Conservation (phyloP, 1,140 invertebrate genomes). For the Zelostemma sp. region DNA sequence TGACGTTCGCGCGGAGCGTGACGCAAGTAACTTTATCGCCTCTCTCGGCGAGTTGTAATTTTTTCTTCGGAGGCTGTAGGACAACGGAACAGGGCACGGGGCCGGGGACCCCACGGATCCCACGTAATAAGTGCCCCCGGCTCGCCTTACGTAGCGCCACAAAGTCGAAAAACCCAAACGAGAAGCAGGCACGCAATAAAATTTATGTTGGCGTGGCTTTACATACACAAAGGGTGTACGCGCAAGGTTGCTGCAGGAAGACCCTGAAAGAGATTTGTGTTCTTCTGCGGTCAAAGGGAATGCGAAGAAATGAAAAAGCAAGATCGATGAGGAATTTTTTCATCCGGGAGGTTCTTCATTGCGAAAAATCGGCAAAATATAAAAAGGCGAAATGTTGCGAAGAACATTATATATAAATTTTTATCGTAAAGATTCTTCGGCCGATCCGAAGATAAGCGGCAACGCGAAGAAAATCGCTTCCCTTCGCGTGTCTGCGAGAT, state of each 20-base stretch:
- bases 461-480: constrained; percentile 19
- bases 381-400: too few relatives aligned
- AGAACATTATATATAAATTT: too few relatives aligned
- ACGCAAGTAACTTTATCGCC: constrained; percentile 19
- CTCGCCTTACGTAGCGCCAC: neutral
- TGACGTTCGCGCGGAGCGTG: constrained; percentile 10
- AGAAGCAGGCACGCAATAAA: constrained; percentile 8
- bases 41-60: constrained; percentile 20
- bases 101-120: constrained; percentile 1
- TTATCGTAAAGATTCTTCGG: neutral
- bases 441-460: constrained; percentile 37
- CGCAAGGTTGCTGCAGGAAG: neutral
- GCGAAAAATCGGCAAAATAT: too few relatives aligned
- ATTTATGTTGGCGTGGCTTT: constrained; percentile 13
- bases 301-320: neutral
- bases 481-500: constrained; percentile 10
- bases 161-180: constrained; percentile 15
- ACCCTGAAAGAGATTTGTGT: neutral
- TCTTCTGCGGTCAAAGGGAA: constrained; percentile 1
- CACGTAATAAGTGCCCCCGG: constrained; percentile 8
- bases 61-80: constrained; percentile 11
- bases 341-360: too few relatives aligned
- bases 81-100: constrained; percentile 1
- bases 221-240: neutral
- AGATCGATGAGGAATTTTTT: neutral